Evolutionary conservation across 2,113 vertebrate species (phyloP).

Genomic region (Montifringilla adamsi): DNA sequence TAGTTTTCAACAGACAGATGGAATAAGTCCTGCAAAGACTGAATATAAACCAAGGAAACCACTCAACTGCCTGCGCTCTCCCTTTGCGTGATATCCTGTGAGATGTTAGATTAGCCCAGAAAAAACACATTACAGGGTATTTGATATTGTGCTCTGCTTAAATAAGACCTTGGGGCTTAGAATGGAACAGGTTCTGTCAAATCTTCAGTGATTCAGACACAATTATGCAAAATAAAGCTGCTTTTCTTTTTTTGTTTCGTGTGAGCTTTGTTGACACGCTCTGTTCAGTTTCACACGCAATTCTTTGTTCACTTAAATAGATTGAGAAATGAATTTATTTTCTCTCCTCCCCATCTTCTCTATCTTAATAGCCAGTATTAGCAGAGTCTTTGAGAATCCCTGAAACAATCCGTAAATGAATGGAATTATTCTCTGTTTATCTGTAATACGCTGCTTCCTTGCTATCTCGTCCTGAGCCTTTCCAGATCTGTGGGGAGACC

Average conservation of each 20-base stretch:
- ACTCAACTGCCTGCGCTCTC: not conserved
- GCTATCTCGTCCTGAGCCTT: not conserved
- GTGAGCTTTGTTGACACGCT: constrained; percentile 1
- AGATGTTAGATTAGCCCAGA: not conserved
- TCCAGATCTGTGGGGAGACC: not conserved
- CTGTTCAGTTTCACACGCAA: not conserved
- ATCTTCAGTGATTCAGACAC: constrained; percentile 1
- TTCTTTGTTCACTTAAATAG: constrained; percentile 7
- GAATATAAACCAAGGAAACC: not conserved
- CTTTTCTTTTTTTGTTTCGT: not conserved
- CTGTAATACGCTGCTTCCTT: not conserved
- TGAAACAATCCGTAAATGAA: not conserved
- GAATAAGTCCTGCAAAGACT: not conserved
- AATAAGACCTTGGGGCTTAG: constrained; percentile 10
- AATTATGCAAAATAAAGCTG: constrained; percentile 30
- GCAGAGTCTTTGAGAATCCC: not conserved
- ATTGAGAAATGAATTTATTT: constrained; percentile 24
- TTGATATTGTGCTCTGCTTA: not conserved
- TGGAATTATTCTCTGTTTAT: not conserved
- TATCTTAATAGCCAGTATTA: not conserved
- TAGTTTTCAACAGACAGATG: not conserved
- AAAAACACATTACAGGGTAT: not conserved
- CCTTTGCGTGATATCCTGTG: not conserved
- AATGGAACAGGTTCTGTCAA: constrained; percentile 11
- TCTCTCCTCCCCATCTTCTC: not conserved